These are phyloP conservation scores for Polypterus senegalus DNA, from an alignment of 2,113 vertebrate species.

Conservation along the genomic window DNA sequence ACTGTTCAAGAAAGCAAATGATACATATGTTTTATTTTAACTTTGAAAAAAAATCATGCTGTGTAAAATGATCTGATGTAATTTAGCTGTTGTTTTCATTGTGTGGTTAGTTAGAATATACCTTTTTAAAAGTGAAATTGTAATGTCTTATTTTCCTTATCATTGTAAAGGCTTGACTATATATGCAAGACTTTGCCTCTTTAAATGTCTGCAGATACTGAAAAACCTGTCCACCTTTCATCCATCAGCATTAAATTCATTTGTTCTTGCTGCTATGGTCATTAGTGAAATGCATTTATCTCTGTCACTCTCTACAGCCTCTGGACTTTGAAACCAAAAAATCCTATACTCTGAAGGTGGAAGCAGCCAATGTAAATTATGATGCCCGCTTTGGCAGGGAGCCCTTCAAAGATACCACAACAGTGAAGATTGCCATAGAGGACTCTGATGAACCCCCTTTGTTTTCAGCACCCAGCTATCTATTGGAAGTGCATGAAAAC, in stretches of 20 bases:
- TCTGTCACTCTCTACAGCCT: conserved; percentile 60
- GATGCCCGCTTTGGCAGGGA: conserved; percentile 68
- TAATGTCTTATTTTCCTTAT: too few species aligned
- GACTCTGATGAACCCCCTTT: conserved; percentile 86
- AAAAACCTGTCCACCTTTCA: conserved; percentile 33
- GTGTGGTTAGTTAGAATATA: too few species aligned
- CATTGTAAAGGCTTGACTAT: too few species aligned
- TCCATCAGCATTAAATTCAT: conserved; percentile 38
- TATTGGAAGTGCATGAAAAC: conserved; percentile 86
- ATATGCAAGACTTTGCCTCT: conserved; percentile 16
- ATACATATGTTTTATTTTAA: too few species aligned
- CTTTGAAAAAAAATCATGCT: too few species aligned
- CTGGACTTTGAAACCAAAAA: conserved; percentile 86
- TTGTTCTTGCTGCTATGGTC: conserved; percentile 41
- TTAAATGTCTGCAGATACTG: conserved; percentile 33
- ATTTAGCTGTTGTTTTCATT: too few species aligned
- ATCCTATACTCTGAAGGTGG: conserved; percentile 83
- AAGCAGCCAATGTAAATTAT: conserved; percentile 73
- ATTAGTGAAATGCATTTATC: conserved; percentile 49
- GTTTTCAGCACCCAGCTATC: conserved; percentile 73
- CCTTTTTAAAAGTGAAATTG: too few species aligned
- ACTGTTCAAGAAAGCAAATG: too few species aligned
- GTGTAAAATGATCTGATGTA: too few species aligned
- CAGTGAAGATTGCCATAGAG: conserved; percentile 76
- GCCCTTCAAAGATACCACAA: conserved; percentile 87